Evolutionary conservation across 1,140 invertebrate species (phyloP).

Genomic region (Brachionus plicatilis): DNA sequence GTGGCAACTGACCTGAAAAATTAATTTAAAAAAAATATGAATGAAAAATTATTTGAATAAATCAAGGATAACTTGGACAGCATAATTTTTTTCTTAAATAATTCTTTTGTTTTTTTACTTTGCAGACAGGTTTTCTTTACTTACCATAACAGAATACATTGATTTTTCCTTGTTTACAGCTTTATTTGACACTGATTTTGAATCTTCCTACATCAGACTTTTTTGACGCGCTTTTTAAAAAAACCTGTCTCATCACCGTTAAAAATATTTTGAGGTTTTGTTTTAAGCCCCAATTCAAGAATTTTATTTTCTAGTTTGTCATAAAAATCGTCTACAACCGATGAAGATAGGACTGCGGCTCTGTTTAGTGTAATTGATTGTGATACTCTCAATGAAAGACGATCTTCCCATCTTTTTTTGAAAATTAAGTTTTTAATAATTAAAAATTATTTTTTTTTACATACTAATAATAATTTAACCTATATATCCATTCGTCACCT

Average conservation of each 20-base stretch:
- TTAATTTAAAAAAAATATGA: no score
- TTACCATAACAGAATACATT: background rate
- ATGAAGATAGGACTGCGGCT: background rate
- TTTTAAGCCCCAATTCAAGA: background rate
- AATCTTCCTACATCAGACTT: background rate
- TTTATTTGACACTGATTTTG: background rate
- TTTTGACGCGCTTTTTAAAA: background rate
- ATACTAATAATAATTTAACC: no score
- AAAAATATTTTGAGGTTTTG: background rate
- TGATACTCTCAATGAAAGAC: background rate
- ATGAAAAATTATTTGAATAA: no score
- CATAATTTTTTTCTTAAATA: no score
- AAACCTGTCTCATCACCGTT: background rate
- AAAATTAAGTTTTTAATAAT: background rate
- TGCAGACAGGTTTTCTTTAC: no score
- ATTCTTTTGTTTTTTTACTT: no score
- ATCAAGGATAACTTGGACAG: no score
- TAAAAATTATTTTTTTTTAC: no score
- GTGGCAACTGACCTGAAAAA: no score
- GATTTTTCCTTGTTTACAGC: background rate
- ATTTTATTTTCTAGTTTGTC: background rate
- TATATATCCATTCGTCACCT: no score
- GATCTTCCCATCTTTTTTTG: background rate
- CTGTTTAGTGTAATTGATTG: background rate
- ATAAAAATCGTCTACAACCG: background rate